phyloP scores from a whole-genome alignment of 2,888 invertebrate genomes.

The Acanthosepion lycidas region DNA sequence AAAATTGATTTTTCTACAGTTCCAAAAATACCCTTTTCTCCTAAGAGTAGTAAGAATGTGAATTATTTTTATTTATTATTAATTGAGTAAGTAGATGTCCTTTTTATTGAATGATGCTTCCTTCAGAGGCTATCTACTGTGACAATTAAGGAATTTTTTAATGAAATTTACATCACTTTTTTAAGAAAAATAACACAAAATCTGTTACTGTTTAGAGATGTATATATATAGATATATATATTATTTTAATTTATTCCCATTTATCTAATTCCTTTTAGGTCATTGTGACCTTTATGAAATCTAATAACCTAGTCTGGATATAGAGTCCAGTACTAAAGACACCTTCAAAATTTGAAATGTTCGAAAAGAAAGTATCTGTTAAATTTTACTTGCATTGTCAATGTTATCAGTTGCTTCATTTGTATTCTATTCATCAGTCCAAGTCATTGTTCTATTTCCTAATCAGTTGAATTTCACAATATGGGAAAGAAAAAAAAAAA shows the following conservation, averaged over 20 bases:
- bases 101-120: neutral
- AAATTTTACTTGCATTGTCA: neutral
- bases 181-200: neutral
- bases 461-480: conserved; percentile 24
- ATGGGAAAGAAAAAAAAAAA: neutral
- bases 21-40: no score
- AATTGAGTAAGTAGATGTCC: neutral
- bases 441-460: neutral
- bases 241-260: conserved; percentile 45
- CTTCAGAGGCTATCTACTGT: neutral
- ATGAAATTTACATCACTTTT: neutral
- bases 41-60: no score
- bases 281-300: conserved; percentile 39
- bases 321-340: neutral
- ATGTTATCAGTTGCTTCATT: neutral
- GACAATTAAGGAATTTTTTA: neutral
- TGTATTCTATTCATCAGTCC: conserved; percentile 16
- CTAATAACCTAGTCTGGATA: conserved; percentile 34
- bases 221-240: neutral
- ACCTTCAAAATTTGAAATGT: neutral
- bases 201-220: neutral
- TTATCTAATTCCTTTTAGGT: conserved; percentile 41
- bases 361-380: neutral
- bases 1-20: neutral
- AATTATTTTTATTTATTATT: neutral